Evolutionary conservation across 1,140 invertebrate genomes (phyloP).

Genomic region (Drosophila arizonae): DNA sequence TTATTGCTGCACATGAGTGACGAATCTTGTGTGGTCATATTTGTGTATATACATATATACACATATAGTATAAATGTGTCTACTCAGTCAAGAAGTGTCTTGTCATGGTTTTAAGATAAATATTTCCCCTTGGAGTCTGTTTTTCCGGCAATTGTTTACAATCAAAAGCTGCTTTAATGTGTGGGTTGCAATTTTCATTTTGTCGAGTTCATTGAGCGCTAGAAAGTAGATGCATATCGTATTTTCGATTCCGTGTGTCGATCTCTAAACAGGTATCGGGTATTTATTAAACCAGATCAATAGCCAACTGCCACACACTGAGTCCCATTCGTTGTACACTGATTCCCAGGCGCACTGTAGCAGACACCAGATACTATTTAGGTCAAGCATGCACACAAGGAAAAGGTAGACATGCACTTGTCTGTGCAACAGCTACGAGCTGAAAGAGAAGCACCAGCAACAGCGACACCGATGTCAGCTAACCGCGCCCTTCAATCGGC

Average conservation of each 20-base stretch:
- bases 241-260: background rate
- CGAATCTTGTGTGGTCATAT: slow-evolving; percentile 12
- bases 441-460: slow-evolving; percentile 16
- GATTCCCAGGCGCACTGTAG: background rate
- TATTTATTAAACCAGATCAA: slow-evolving; percentile 13
- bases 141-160: slow-evolving; percentile 35
- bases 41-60: background rate
- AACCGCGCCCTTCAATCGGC: slow-evolving; percentile 66
- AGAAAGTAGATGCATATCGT: slow-evolving; percentile 3
- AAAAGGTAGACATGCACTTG: background rate
- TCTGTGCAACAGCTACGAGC: slow-evolving; percentile 34
- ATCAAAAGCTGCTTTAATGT: slow-evolving; percentile 21
- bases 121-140: slow-evolving; percentile 22
- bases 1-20: background rate
- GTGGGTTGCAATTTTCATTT: slow-evolving; percentile 26
- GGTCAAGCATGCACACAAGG: slow-evolving; percentile 47
- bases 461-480: slow-evolving; percentile 8
- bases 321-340: slow-evolving; percentile 6
- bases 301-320: slow-evolving; percentile 34
- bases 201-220: slow-evolving; percentile 27
- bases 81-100: background rate
- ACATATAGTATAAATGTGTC: background rate
- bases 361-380: slow-evolving; percentile 39
- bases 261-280: background rate
- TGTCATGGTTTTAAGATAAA: slow-evolving; percentile 20